Conservation (phyloP, 2,797 vertebrate genomes). For the Carapus acus region DNA sequence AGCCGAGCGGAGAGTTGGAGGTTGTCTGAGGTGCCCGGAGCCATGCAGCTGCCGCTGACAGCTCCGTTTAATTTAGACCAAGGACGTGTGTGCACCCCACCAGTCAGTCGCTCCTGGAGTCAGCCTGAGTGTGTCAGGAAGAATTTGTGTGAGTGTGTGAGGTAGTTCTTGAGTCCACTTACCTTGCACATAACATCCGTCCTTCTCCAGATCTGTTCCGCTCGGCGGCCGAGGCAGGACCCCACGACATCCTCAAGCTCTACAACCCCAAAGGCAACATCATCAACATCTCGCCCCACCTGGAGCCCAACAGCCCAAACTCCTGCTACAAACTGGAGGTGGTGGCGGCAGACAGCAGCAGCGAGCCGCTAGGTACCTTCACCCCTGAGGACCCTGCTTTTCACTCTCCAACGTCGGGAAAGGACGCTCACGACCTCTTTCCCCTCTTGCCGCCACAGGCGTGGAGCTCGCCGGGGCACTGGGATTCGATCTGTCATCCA, state of each 20-base stretch:
- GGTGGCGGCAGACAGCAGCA: constrained; percentile 74
- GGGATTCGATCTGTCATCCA: constrained; percentile 72
- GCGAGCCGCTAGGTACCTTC: constrained; percentile 68
- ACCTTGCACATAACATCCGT: not conserved
- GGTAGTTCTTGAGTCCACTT: no score
- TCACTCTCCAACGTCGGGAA: not conserved
- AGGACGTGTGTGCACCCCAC: no score
- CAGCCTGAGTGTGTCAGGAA: no score
- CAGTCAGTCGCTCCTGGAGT: no score
- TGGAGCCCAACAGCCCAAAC: constrained; percentile 66
- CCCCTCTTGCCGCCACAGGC: constrained; percentile 45
- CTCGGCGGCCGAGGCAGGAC: constrained; percentile 73
- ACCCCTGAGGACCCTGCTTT: not conserved
- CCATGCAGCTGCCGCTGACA: constrained; percentile 58
- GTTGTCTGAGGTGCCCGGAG: constrained; percentile 1
- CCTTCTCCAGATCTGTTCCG: constrained; percentile 69
- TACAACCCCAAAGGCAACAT: constrained; percentile 78
- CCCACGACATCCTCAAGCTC: constrained; percentile 76
- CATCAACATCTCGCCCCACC: constrained; percentile 73
- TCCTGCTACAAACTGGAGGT: constrained; percentile 75
- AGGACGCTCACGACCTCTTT: not conserved
- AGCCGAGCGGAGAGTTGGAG: not conserved
- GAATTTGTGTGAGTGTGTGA: not conserved
- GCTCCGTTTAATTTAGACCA: constrained; percentile 18
- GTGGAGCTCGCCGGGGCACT: constrained; percentile 64